These are phyloP conservation scores for Drosophila meridiana DNA, from an alignment of 2,888 invertebrate species.

Conservation along the genomic window DNA sequence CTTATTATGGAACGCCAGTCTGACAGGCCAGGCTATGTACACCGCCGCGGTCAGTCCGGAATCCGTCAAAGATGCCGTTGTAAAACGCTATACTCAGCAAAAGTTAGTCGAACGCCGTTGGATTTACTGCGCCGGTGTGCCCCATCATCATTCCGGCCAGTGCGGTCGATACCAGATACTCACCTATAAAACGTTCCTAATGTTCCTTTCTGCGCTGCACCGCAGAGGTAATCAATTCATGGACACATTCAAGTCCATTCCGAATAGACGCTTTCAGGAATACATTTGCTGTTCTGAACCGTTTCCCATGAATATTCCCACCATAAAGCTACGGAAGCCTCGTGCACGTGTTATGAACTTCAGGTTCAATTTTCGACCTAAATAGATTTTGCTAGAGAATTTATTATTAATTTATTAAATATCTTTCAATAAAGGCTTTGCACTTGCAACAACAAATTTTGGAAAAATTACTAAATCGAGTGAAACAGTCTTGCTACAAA, in stretches of 20 bases:
- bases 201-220: background rate
- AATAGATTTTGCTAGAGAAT: too few relatives aligned
- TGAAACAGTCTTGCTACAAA: too few relatives aligned
- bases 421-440: background rate
- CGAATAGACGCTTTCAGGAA: background rate
- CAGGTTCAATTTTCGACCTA: too few relatives aligned
- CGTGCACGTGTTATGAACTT: too few relatives aligned
- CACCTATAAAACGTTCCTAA: conserved; percentile 18
- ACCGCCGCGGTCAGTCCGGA: background rate
- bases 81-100: accelerated
- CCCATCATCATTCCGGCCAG: conserved; percentile 41
- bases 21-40: background rate
- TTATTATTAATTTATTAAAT: background rate
- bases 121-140: conserved; percentile 37
- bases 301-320: too few relatives aligned
- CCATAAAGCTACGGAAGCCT: too few relatives aligned
- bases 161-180: conserved; percentile 28
- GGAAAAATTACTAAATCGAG: too few relatives aligned
- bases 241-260: background rate
- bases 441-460: too few relatives aligned
- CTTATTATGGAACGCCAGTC: conserved; percentile 25
- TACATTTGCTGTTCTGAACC: background rate
- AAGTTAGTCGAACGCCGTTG: conserved; percentile 32
- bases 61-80: accelerated
- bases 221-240: background rate